Conservation (phyloP, 2,113 vertebrate genomes). For the Echinops telfairi region DNA sequence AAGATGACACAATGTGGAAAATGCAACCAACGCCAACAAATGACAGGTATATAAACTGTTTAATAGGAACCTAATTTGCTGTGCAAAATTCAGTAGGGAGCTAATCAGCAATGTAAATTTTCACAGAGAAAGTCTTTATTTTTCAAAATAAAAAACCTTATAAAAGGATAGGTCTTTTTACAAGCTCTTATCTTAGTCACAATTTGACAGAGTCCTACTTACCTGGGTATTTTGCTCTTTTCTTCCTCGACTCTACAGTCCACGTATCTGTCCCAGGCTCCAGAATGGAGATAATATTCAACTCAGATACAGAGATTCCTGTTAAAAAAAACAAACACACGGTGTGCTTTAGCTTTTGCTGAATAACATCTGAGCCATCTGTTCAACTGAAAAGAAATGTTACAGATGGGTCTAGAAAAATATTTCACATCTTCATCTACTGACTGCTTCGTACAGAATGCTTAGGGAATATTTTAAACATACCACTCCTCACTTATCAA, state of each 20-base stretch:
- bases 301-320: not conserved
- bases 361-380: not conserved
- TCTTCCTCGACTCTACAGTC: not conserved
- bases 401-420: not conserved
- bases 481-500: not conserved
- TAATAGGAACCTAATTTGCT: not conserved
- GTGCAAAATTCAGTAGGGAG: no score
- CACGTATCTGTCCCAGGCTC: not conserved
- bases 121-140: not conserved
- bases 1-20: not conserved
- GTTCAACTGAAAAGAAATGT: not conserved
- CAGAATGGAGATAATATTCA: conserved; percentile 10
- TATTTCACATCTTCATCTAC: not conserved
- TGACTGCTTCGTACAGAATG: not conserved
- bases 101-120: not conserved
- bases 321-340: not conserved
- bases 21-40: not conserved
- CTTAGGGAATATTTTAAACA: not conserved
- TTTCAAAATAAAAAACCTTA: not conserved
- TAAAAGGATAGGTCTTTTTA: not conserved
- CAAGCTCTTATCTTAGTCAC: not conserved
- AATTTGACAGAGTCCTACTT: not conserved
- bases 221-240: not conserved
- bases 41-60: not conserved
- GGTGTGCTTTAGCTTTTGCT: not conserved